Conservation (phyloP, 2,888 invertebrate species). For the Mongoloraphidia duomilia region DNA sequence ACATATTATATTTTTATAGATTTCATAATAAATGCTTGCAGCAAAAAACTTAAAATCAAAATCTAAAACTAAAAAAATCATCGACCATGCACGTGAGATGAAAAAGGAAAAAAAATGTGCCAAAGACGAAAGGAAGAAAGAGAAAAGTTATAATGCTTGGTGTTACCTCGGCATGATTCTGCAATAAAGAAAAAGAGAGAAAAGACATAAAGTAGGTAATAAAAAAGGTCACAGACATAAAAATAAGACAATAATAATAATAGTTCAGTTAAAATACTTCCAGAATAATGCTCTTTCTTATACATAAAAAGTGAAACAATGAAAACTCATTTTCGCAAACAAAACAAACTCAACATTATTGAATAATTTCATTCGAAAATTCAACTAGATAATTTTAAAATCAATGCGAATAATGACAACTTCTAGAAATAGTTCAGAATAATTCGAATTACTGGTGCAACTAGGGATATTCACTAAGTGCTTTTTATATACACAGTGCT, state of each 20-base stretch:
- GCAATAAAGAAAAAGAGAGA: slow-evolving; percentile 20
- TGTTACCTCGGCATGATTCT: slow-evolving; percentile 25
- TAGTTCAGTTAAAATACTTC: slow-evolving; percentile 1
- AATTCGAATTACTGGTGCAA: no score
- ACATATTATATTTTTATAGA: no score
- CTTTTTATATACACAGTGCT: no score
- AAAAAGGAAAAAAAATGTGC: slow-evolving; percentile 13
- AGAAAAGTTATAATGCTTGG: neutral
- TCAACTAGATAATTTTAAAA: neutral
- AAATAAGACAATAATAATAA: slow-evolving; percentile 6
- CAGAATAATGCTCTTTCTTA: no score
- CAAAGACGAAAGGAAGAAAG: slow-evolving; percentile 9
- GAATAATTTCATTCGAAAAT: slow-evolving; percentile 4
- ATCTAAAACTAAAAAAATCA: slow-evolving; percentile 4
- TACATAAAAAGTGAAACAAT: no score
- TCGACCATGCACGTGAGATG: slow-evolving; percentile 8
- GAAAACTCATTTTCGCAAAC: neutral
- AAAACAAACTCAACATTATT: slow-evolving; percentile 6
- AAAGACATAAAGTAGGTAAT: slow-evolving; percentile 10
- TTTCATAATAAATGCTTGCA: no score
- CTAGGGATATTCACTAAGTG: no score
- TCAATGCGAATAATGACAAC: no score
- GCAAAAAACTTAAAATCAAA: no score
- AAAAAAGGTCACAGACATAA: slow-evolving; percentile 3
- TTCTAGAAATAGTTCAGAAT: no score